Conservation (phyloP, 2,797 vertebrate genomes). For the Danio albolineatus region DNA sequence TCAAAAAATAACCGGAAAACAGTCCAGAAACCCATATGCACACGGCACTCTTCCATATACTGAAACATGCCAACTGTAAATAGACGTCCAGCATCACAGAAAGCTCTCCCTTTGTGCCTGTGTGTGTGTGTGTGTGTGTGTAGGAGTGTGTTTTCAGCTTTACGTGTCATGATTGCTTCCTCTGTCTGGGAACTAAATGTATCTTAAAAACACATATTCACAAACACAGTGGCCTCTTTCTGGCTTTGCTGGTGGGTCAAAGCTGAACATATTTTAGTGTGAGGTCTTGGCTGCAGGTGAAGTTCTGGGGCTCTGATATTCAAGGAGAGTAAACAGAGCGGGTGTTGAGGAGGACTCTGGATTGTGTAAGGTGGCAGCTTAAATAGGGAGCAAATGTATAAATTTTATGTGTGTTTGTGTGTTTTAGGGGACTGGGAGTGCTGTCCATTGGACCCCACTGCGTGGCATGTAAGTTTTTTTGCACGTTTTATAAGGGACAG, state of each 20-base stretch:
- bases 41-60: constrained; percentile 40
- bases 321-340: constrained; percentile 74
- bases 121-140: constrained; percentile 29
- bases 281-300: constrained; percentile 48
- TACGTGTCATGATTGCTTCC: constrained; percentile 43
- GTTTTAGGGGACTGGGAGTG: constrained; percentile 94
- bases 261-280: constrained; percentile 39
- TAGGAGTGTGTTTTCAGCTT: constrained; percentile 17
- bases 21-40: constrained; percentile 14
- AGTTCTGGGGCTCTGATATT: constrained; percentile 65
- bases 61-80: constrained; percentile 54
- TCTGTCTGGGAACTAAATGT: constrained; percentile 53
- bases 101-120: constrained; percentile 32
- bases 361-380: constrained; percentile 65
- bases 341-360: constrained; percentile 64
- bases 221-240: constrained; percentile 13
- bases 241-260: constrained; percentile 35
- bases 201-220: constrained; percentile 53
- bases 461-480: constrained; percentile 90
- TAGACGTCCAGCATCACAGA: constrained; percentile 51
- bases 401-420: constrained; percentile 46
- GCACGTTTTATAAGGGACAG: background rate
- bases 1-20: constrained; percentile 33
- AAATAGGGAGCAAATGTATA: constrained; percentile 60
- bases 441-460: constrained; percentile 93